These are phyloP conservation scores for Pholis gunnellus DNA, from an alignment of 2,113 vertebrate genomes.

Conservation along the genomic window DNA sequence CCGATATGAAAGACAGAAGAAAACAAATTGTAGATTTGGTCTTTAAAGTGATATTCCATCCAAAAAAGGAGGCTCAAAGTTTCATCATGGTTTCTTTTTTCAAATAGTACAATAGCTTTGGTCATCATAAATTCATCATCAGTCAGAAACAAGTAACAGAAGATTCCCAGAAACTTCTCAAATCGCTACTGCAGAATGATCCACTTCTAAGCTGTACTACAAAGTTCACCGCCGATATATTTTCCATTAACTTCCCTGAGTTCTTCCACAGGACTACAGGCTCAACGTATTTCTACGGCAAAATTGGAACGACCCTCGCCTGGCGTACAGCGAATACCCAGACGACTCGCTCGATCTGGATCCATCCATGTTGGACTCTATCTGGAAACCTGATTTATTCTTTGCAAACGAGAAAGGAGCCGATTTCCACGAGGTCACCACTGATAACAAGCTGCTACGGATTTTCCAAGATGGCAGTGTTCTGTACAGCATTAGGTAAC, in stretches of 20 bases:
- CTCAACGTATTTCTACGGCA: constrained; percentile 94
- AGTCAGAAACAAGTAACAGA: neutral
- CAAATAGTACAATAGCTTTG: neutral
- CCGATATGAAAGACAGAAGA: neutral
- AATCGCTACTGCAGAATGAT: constrained; percentile 1
- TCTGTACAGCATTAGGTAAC: constrained; percentile 94
- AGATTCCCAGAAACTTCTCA: constrained; percentile 14
- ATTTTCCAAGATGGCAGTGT: constrained; percentile 96
- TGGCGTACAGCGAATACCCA: constrained; percentile 92
- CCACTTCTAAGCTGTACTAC: constrained; percentile 1
- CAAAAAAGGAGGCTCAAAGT: neutral
- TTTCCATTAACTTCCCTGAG: constrained; percentile 44
- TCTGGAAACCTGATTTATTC: constrained; percentile 97
- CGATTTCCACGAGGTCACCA: constrained; percentile 95
- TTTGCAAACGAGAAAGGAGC: constrained; percentile 96
- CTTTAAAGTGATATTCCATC: neutral
- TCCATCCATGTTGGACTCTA: constrained; percentile 95
- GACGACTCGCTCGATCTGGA: constrained; percentile 93
- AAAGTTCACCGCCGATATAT: constrained; percentile 16
- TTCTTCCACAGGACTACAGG: constrained; percentile 88
- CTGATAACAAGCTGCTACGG: constrained; percentile 93
- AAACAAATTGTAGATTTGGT: neutral
- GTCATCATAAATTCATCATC: neutral
- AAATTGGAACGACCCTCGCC: constrained; percentile 94
- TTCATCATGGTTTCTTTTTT: constrained; percentile 4